Base-by-base conservation (phyloP, 2,113 vertebrate genomes). In the Chaetodon trifascialis region DNA sequence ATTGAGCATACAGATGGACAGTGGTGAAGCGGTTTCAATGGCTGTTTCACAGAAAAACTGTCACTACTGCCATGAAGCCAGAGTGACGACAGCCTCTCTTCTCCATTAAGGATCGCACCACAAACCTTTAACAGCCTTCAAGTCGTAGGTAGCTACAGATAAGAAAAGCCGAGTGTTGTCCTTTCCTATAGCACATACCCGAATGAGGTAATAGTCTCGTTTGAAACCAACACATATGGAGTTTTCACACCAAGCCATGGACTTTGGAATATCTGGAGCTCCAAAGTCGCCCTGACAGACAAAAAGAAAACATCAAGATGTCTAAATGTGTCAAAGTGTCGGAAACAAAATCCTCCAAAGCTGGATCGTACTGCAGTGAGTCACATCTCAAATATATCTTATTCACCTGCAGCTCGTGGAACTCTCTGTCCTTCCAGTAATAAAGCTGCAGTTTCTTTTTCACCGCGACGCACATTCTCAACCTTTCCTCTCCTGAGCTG, bases 191-290 rank as follows among this genome's bases (percentile, higher is more conserved):
- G 56, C 68, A 68, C 96, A 89, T 94, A 99, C 98, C 95, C 97
- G 93, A 86, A 99, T 98, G 63, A 99, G 93, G 91, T 99, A 99
- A 94, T 99, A 99, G 93, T 99, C 98, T 79, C 98, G 96, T 90
- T 99, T 99, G 91, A 99, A 99, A 49, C 98, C 98, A 30, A 99
- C 98, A 89, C 98, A 99, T 82, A 99, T 98, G 77, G 98, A 98
- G 90, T 97, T 98, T 91, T 98, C 96, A 93, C 98, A 99, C 98
- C 98, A 99, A 7, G 98, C 98, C 98, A 99, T 99, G 64, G 98
- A 98, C 82, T 99, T 99, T 56, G 98, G 98, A 83, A 99, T 96
- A 91, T 99, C 98, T 38, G 98, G 97, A 52, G 97, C 97, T 58
- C 95, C 96, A 65, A 98, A 97, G 84, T 99, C 98, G 0, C 97